Evolutionary conservation across 2,888 invertebrate genomes (phyloP), one percentile per base, ranked within the genome.

Genomic region (Drosophila koepferae): DNA sequence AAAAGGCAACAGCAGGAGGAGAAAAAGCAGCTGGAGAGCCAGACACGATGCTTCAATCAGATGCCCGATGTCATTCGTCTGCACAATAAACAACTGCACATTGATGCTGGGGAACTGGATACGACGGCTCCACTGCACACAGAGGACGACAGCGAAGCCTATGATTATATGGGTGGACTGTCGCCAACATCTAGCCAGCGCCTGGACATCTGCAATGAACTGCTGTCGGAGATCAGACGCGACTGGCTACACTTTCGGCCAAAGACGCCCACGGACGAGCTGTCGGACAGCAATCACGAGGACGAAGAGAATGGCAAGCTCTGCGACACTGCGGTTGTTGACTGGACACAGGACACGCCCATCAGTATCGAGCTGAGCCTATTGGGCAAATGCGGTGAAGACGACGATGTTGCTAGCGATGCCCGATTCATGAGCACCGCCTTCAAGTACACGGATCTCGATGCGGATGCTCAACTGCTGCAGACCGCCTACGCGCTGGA

Each of bases 231-330:
- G 72, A 93, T 93, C 41, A 82, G 88, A 1, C 89, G 91, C 4
- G 92, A 93, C 77, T 93, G 93, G 93, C 73, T 93, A 63, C 93
- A 93, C 82, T 93, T 93, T 76, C 91, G 93, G 8, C 93, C 93
- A 18, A 93, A 92, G 78, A 93, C 93, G 23, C 93, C 93, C 20
- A 85, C 92, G 46, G 89, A 91, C 41, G 88, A 89, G 59, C 49
- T 90, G 38, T 80, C 80, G 38, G 87, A 90, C 34, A 70, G 76
- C 55, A 82, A 73, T 54, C 75, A 74, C 41, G 67, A 77, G 14
- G 61, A 65, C 1, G 53, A 34, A 16, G 48, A 49, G 31, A 84
- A 65, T 18, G 74, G 74, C 60, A 89, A 89, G 53, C 34, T 79
- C 41, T 77, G 74, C 34, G 69, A 75, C 23, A 48, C 7, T 16